Evolutionary conservation across 2,113 vertebrate species (phyloP).

Genomic region (Pluvianellus socialis): DNA sequence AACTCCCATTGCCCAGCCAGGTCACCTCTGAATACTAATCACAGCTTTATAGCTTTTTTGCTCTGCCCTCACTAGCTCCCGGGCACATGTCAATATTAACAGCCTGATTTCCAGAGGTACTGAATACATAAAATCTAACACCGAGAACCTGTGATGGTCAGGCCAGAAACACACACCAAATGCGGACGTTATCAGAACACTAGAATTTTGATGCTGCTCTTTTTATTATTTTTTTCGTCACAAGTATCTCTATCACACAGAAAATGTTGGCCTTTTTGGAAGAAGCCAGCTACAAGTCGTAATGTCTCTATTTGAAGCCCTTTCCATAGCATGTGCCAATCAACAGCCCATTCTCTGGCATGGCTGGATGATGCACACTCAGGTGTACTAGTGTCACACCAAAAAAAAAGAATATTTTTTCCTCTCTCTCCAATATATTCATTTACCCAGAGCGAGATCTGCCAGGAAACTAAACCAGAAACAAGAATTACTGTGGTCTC

Average conservation of each 20-base stretch:
- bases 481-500: background rate
- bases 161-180: background rate
- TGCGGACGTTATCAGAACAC: background rate
- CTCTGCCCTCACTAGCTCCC: background rate
- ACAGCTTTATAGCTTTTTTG: background rate
- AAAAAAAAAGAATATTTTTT: background rate
- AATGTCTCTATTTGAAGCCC: background rate
- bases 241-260: background rate
- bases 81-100: background rate
- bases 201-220: background rate
- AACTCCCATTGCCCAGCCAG: background rate
- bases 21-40: conserved; percentile 14
- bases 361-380: background rate
- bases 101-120: background rate
- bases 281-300: background rate
- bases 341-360: background rate
- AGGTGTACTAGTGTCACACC: background rate
- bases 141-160: background rate
- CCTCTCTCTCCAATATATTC: background rate
- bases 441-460: background rate
- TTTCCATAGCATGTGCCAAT: background rate
- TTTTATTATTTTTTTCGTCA: background rate
- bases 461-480: background rate
- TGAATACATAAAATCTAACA: background rate
- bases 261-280: background rate